Base-by-base conservation (phyloP, 2,888 invertebrate genomes). In the Anarsia innoxiella region DNA sequence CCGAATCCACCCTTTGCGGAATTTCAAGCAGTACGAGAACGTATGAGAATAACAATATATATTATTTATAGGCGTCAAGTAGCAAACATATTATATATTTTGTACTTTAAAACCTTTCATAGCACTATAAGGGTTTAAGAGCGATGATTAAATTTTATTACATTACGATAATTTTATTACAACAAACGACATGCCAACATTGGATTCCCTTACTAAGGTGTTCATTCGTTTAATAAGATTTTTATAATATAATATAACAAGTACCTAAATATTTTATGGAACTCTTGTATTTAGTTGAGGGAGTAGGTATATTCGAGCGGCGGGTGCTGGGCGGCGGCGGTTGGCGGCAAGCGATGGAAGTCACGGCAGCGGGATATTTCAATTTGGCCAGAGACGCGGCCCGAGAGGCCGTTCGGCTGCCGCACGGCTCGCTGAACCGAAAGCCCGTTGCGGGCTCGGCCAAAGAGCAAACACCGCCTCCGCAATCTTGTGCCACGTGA, bases 381-480 rank as follows among this genome's bases (percentile, higher is more conserved):
- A 84, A 84, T 83, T 84, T 84, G 70, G 80, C 66, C 66, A 65
- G 74, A 75, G 82, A 82, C 72, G 76, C 75, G 79, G 76, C 75
- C 78, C 77, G 70, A 70, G 80, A 80, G 79, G 76, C 75, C 68
- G 71, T 65, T 70, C 72, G 67, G 70, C 65, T 64, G 66, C 66
- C 59, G 62, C 67, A 70, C 82, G 82, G 80, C 72, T 79, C 82
- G 80, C 77, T 82, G 83, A 80, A 74, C 82, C 80, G 83, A 66
- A 69, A 79, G 71, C 71, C 73, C 74, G 75, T 66, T 74, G 77
- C 70, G 78, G 73, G 69, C 74, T 70, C 59, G 67, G 71, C 77
- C 80, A 83, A 82, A 84, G 82, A 83, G 83, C 82, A 84, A 83
- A 84, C 78, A 82, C 66, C 76, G 83, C 75, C 75, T 80, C 66